Base-by-base conservation (phyloP, 2,888 invertebrate genomes). In the Oxyteleia sp. region DNA sequence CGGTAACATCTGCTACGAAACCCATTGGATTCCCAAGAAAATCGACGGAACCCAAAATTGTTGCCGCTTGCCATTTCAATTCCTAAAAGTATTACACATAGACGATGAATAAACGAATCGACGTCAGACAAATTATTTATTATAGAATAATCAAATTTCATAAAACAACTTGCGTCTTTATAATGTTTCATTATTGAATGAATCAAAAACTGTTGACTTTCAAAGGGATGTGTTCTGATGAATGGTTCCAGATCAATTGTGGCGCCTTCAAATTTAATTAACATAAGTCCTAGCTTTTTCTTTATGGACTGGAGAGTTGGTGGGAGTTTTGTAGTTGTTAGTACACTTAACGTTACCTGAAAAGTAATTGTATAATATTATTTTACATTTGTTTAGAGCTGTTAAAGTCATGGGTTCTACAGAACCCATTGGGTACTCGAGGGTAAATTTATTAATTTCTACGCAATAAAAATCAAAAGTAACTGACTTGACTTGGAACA, bases 21-120 rank as follows among this genome's bases (percentile, higher is more conserved):
- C 99, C 99, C 53, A 99, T 93, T 1, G 99, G 99, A 94, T 99
- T 99, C 41, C 99, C 99, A 59, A 99, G 95, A 93, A 99, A 99
- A 94, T 99, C 99, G 18, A 99, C 98, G 0, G 99, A 98, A 2
- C 98, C 99, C 72, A 99, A 94, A 90, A 99, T 99, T 87, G 97
- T 97, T 4, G 98, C 98, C 4, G 99, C 98, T 94, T 99, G 99
- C 96, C 98, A 98, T 91, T 97, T 97, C 59, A 99, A 93, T 93
- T 98, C 98, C 96, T 97, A 90, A 49, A 82, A 76, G 47, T 1
- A 49, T 26, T 23, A 49, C n/a, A n/a, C 43, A 29, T n/a, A n/a
- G n/a, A 57, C 32, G 32, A 55, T 55, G 16, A 35, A 38, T 26
- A 61, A 23, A 23, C 23, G 5, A 23, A 4, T 23, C 5, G 23